phyloP scores from a whole-genome alignment of 2,888 invertebrate genomes.

The Hipparchia sbordonii region DNA sequence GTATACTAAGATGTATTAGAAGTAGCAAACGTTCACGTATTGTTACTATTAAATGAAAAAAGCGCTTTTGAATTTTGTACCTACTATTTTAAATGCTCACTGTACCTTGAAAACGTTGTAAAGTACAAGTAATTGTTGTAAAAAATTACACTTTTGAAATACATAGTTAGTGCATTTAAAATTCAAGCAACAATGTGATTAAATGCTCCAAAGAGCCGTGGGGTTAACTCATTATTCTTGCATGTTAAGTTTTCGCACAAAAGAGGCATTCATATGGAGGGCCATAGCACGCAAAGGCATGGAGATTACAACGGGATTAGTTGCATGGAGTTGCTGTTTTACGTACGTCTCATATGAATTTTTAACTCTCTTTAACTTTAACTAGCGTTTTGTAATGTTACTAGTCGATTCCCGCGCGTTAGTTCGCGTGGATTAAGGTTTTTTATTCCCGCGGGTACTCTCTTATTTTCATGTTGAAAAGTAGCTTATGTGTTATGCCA shows the following conservation, averaged over 20 bases:
- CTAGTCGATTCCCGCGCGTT: too few species aligned
- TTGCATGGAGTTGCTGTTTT: constrained; percentile 23
- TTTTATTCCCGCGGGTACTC: too few species aligned
- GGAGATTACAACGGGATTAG: constrained; percentile 29
- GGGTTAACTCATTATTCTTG: constrained; percentile 31
- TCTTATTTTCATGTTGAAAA: too few species aligned
- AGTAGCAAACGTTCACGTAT: too few species aligned
- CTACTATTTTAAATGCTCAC: background rate
- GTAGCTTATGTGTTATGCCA: too few species aligned
- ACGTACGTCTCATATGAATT: background rate
- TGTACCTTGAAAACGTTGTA: background rate
- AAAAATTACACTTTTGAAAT: background rate
- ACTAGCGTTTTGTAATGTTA: too few species aligned
- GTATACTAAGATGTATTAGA: too few species aligned
- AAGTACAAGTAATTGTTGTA: background rate
- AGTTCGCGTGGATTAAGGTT: too few species aligned
- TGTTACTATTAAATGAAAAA: too few species aligned
- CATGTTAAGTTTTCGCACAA: constrained; percentile 26
- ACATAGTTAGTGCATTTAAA: background rate
- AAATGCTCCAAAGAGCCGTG: constrained; percentile 1
- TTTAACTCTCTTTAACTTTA: background rate
- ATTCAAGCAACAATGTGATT: constrained; percentile 19
- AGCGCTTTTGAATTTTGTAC: background rate
- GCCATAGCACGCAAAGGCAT: constrained; percentile 25
- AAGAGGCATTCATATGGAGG: constrained; percentile 28